Percentiles rank a stretch among this genome's conserved stretches.
Evolutionary conservation across 2,797 vertebrate genomes (phyloP).

Genomic region (Lateolabrax maculatus): DNA sequence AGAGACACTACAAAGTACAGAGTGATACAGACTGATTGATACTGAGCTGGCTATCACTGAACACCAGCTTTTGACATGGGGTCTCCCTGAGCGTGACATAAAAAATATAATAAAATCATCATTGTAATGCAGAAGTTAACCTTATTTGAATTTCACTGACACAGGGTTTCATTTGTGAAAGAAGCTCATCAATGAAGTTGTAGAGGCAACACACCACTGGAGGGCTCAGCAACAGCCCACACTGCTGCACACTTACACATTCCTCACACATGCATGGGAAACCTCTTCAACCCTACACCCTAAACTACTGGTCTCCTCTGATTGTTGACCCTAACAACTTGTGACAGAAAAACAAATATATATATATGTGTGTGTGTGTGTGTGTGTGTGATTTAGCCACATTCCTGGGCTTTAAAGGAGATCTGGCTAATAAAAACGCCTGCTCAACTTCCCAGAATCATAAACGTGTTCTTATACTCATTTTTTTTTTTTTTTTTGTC

Average conservation of each 20-base stretch:
- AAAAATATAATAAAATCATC: not conserved
- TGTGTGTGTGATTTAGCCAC: too few relatives aligned
- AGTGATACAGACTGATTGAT: not conserved
- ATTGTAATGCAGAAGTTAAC: not conserved
- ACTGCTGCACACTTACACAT: not conserved
- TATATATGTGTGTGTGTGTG: too few relatives aligned
- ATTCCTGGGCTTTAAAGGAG: not conserved
- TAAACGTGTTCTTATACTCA: not conserved
- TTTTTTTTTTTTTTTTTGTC: not conserved
- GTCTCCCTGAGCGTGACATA: not conserved
- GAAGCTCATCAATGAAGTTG: not conserved
- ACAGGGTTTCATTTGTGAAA: not conserved
- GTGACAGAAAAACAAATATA: not conserved
- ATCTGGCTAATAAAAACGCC: not conserved
- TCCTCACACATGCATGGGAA: not conserved
- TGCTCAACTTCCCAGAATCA: not conserved
- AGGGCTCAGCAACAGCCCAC: constrained; percentile 8
- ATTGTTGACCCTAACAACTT: not conserved
- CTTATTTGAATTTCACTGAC: not conserved
- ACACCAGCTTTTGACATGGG: not conserved
- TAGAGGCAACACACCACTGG: not conserved
- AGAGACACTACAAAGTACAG: not conserved
- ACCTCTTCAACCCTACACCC: not conserved
- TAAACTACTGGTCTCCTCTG: not conserved
- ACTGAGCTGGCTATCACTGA: not conserved